Evolutionary conservation across 64 coral and sea anemone genomes (phyloP).

Genomic region (Acropora tenuis): DNA sequence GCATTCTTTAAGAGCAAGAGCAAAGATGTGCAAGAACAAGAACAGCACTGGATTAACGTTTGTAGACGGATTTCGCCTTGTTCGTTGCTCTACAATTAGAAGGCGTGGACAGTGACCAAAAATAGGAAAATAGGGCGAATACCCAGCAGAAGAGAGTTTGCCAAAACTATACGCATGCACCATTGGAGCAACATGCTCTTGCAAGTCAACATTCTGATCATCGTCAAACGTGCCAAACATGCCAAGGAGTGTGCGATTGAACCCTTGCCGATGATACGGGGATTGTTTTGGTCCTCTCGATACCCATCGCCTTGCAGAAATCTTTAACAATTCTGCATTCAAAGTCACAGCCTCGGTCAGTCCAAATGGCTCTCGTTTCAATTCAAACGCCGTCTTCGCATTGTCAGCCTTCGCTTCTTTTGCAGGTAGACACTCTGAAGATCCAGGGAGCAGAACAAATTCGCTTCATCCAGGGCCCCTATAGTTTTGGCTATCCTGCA

Average conservation of each 20-base stretch:
- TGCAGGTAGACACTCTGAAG: slow-evolving; percentile 44
- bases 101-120: neutral
- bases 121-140: neutral
- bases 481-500: slow-evolving; percentile 43
- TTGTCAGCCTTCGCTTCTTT: neutral
- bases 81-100: neutral
- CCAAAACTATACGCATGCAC: slow-evolving; percentile 54
- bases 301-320: neutral
- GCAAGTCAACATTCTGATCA: slow-evolving; percentile 34
- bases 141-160: slow-evolving; percentile 39
- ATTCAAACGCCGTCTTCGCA: slow-evolving; percentile 39
- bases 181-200: slow-evolving; percentile 29
- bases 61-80: too few relatives aligned
- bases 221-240: slow-evolving; percentile 60
- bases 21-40: too few relatives aligned
- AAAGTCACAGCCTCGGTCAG: slow-evolving; percentile 58
- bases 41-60: too few relatives aligned
- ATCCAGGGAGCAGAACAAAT: slow-evolving; percentile 72
- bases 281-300: neutral
- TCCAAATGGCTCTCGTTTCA: slow-evolving; percentile 44
- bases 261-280: neutral
- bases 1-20: too few relatives aligned
- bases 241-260: neutral
- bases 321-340: slow-evolving; percentile 39
- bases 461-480: slow-evolving; percentile 13